Evolutionary conservation across 2,113 vertebrate species (phyloP), one percentile per base, ranked within the genome.

Genomic region (Carollia perspicillata): DNA sequence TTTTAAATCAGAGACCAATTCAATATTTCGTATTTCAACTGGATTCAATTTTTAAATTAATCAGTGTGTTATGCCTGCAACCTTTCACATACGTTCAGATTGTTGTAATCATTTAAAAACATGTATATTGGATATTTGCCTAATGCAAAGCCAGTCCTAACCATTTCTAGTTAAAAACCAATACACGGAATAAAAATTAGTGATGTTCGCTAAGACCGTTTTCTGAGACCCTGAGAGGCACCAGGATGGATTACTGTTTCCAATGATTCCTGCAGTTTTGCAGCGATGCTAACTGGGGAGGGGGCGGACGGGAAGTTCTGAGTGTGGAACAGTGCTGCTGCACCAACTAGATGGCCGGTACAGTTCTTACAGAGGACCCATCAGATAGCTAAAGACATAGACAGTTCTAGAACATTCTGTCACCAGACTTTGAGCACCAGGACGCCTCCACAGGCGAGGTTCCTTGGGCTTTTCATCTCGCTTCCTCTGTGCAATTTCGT

Each of bases 401-500:
- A 9, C 11, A 65, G 55, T 90, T 94, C 96, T 95, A 97, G 93
- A 96, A 95, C 84, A 33, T 97, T 95, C 86, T 79, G 65, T 77
- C 95, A 51, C 7, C 60, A 84, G 80, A 17, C 68, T 96, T 89
- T 33, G 71, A 63, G 89, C 87, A 89, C 9, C 0, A 90, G 69
- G 65, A 44, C 5, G 60, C 72, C 55, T 89, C 97, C 97, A 89
- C 63, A 96, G 89, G 84, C 96, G 95, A 97, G 98, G 90, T 95
- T 93, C 89, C 81, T 65, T 93, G 95, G 84, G 60, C 72, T 93
- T 95, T 95, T 98, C 95, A 40, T 88, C 92, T 96, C 93, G 95
- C 97, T 92, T 75, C 86, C 97, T 97, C 92, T 94, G 96, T 97
- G 95, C 97, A 97, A 92, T 89, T 84, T 95, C 80, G 58, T 16